Evolutionary conservation across 1,140 invertebrate genomes (phyloP).

Genomic region (Hylaeus anthracinus): DNA sequence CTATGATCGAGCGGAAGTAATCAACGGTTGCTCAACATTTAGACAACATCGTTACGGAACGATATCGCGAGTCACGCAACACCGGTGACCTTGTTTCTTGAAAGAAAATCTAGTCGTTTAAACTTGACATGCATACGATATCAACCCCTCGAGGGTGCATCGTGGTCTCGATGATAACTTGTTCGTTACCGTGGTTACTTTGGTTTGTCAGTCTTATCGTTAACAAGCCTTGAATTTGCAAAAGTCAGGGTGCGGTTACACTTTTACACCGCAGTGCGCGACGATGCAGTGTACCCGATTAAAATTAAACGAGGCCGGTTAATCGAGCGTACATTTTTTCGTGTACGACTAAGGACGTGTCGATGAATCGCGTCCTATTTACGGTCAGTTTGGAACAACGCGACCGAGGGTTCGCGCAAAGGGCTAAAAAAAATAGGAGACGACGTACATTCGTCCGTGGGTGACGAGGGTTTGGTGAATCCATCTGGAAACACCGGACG

Average conservation of each 20-base stretch:
- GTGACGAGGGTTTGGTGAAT: constrained; percentile 62
- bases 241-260: neutral
- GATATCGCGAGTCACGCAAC: too few species aligned
- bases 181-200: too few species aligned
- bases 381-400: constrained; percentile 40
- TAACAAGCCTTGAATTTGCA: too few species aligned
- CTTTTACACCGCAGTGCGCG: too few species aligned
- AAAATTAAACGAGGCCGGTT: constrained; percentile 42
- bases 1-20: too few species aligned
- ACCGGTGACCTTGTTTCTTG: too few species aligned
- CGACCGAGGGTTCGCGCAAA: constrained; percentile 27
- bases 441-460: constrained; percentile 18
- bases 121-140: too few species aligned
- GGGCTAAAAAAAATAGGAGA: constrained; percentile 23
- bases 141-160: too few species aligned
- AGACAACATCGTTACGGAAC: too few species aligned
- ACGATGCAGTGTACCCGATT: constrained; percentile 23
- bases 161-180: neutral
- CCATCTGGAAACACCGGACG: constrained; percentile 61
- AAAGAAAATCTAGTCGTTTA: too few species aligned
- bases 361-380: constrained; percentile 49
- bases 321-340: constrained; percentile 38
- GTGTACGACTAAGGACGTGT: constrained; percentile 4
- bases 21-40: too few species aligned
- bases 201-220: too few species aligned